Evolutionary conservation across 2,113 vertebrate species (phyloP), one percentile per base, ranked within the genome.

Genomic region (Paradisaea rubra): DNA sequence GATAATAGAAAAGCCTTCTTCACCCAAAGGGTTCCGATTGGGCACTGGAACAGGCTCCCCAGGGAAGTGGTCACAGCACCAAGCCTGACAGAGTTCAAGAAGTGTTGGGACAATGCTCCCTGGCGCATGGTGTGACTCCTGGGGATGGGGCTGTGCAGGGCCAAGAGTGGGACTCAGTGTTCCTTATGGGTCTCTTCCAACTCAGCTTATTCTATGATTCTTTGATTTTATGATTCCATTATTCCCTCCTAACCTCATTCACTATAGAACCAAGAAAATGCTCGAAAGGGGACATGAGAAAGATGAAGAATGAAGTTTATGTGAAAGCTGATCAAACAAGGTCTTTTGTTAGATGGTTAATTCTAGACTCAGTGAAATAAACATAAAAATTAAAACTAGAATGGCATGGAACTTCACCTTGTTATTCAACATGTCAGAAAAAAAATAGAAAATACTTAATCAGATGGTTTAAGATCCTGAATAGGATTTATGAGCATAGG

Each of bases 11-110:
- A 31, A 66, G 2, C 6, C 2, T 25, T 66, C 7, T 50, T 66
- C 21, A 14, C 9, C 13, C 17, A 31, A 47, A 56, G 16, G 7
- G 3, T 12, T 49, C 24, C 9, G 31, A 2, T 0, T 59, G 9
- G 44, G 13, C 13, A 14, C 20, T 25, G 13, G 15, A 6, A 31
- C 16, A 25, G 15, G 7, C 3, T 42, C 13, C 8, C 4, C 16
- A 49, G 24, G 21, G 20, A 1, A 20, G 8, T 17, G 31, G 35
- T 59, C 25, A 25, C 24, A 49, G 21, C 20, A 42, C 5, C 35
- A 49, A 49, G 41, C 2, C 30, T 57, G 42, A 21, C 3, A 35
- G 31, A 66, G 13, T 14, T 42, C 31, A n/a, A 19, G 41, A 9
- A 27, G 14, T 2, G 2, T 64, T 73, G 54, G 15, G 4, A 25